Evolutionary conservation across 2,113 vertebrate species (phyloP).

Genomic region (Syngnathoides biaculeatus): DNA sequence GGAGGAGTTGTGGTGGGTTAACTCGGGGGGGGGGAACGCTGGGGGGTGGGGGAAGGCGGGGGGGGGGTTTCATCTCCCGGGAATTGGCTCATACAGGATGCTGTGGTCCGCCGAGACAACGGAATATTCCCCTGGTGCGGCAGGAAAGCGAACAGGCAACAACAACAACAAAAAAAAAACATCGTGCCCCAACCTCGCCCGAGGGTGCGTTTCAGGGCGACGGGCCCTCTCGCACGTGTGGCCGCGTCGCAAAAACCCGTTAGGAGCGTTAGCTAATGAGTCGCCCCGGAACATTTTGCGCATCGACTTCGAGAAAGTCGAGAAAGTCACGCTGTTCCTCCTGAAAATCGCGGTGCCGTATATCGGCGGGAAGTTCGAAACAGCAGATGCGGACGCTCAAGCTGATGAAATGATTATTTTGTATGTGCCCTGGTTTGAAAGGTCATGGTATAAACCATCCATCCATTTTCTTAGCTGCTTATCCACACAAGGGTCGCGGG

Average conservation of each 20-base stretch:
- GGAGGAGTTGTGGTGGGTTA: background rate
- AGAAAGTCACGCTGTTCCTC: constrained; percentile 47
- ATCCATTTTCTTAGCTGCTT: too few relatives aligned
- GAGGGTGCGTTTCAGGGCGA: constrained; percentile 37
- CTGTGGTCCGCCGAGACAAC: constrained; percentile 82
- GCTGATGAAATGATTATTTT: background rate
- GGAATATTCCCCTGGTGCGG: constrained; percentile 89
- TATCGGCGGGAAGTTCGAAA: constrained; percentile 41
- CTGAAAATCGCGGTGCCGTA: constrained; percentile 69
- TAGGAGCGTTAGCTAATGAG: constrained; percentile 52
- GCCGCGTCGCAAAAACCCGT: background rate
- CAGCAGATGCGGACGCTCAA: background rate
- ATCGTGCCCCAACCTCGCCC: constrained; percentile 32
- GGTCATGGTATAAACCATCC: too few relatives aligned
- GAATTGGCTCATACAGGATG: constrained; percentile 90
- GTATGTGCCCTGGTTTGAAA: background rate
- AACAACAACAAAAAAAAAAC: too few relatives aligned
- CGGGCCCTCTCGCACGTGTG: constrained; percentile 1
- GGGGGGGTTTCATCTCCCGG: constrained; percentile 75
- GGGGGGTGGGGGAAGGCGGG: background rate
- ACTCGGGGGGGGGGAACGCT: too few relatives aligned
- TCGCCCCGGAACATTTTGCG: constrained; percentile 48
- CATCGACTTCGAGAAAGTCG: constrained; percentile 59
- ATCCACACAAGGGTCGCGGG: too few relatives aligned
- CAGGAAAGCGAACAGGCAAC: constrained; percentile 76